Conservation (phyloP, 2,888 invertebrate genomes). For the Hesperia comma region DNA sequence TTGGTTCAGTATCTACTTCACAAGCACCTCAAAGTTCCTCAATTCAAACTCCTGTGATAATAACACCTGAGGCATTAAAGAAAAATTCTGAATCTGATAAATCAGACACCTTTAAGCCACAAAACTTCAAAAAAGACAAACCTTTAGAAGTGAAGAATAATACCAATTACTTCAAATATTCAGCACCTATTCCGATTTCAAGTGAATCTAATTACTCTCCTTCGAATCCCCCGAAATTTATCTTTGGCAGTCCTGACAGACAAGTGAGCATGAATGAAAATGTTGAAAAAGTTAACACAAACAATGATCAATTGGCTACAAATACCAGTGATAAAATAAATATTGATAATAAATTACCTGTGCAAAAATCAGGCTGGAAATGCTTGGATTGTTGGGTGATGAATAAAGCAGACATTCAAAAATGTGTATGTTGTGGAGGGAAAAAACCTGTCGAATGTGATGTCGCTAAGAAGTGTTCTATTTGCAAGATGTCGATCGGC, state of each 20-base stretch:
- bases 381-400: conserved; percentile 59
- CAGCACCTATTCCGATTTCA: conserved; percentile 59
- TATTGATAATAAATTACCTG: conserved; percentile 40
- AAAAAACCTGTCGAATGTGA: conserved; percentile 44
- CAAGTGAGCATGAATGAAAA: conserved; percentile 46
- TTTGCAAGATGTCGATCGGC: conserved; percentile 53
- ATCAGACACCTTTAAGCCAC: background rate
- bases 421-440: conserved; percentile 60
- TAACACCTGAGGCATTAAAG: conserved; percentile 13
- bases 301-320: conserved; percentile 18
- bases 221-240: conserved; percentile 50
- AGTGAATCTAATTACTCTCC: conserved; percentile 44
- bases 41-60: conserved; percentile 19
- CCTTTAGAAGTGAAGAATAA: background rate
- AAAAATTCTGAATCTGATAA: background rate
- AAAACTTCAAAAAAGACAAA: background rate
- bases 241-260: conserved; percentile 60
- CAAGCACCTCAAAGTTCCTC: conserved; percentile 32
- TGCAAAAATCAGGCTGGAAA: conserved; percentile 53
- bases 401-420: conserved; percentile 56
- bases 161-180: conserved; percentile 54
- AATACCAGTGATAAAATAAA: conserved; percentile 2
- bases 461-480: conserved; percentile 48
- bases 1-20: conserved; percentile 42
- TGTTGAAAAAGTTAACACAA: conserved; percentile 41